These are phyloP conservation scores for Mycalesis mineus DNA, from an alignment of 2,888 invertebrate genomes.

Conservation along the genomic window DNA sequence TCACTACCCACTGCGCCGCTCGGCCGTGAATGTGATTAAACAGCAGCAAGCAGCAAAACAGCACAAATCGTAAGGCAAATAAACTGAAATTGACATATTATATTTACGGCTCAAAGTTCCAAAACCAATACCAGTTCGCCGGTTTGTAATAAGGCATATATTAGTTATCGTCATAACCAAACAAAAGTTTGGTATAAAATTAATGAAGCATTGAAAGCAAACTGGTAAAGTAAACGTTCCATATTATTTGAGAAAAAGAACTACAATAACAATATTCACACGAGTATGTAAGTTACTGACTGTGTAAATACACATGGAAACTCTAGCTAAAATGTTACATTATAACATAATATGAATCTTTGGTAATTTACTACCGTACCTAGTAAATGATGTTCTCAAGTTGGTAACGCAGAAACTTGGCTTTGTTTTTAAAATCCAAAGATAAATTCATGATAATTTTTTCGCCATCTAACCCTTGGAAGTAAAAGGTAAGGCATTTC, in stretches of 20 bases:
- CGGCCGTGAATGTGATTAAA: conserved; percentile 3
- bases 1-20: too few species aligned
- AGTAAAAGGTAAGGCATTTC: too few species aligned
- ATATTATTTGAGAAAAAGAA: conserved; percentile 40
- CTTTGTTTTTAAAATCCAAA: too few species aligned
- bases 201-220: conserved; percentile 60
- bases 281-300: not conserved
- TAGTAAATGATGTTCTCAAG: too few species aligned
- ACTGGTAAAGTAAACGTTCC: conserved; percentile 43
- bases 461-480: too few species aligned
- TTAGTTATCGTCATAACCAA: conserved; percentile 42
- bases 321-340: not conserved
- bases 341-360: too few species aligned
- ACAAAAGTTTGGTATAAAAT: conserved; percentile 52
- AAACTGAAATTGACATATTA: conserved; percentile 11
- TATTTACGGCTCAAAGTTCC: conserved; percentile 13
- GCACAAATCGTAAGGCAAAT: not conserved
- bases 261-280: not conserved
- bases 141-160: conserved; percentile 31
- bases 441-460: too few species aligned
- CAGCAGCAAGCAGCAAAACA: too few species aligned
- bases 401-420: too few species aligned
- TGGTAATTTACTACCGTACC: too few species aligned
- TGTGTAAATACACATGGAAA: not conserved
- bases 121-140: conserved; percentile 16